Base-by-base conservation (phyloP, 1,140 invertebrate genomes). In the Ceratina calcarata region DNA sequence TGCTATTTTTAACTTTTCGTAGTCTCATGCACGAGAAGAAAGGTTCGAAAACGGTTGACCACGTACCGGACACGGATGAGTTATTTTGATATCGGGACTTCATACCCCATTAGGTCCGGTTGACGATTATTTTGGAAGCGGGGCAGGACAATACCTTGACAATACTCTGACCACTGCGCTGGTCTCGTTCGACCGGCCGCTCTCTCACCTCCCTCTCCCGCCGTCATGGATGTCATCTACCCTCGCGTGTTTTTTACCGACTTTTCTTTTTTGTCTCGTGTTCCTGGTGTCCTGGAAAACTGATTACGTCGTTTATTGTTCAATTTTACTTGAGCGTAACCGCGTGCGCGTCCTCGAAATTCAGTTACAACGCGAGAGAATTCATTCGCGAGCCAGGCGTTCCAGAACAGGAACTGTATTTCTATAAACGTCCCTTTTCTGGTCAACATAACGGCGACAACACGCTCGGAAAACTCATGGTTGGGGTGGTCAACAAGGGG, bases 11-110 rank as follows among this genome's bases (percentile, higher is more conserved):
- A 83, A 85, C 80, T 69, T 78, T 72, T 66, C 66, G 37, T 64
- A 24, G 73, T 32, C 65, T 57, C 57, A 80, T 51, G 51, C 53
- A 32, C 79, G 74, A 71, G 68, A 74, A 79, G 80, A 74, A 79
- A 82, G 69, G 67, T 37, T 76, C 61, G 68, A 68, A 45, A 60
- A 22, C 73, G 74, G 78, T 70, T 86, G 84, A 83, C 85, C 81
- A 69, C 85, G 81, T 78, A 75, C 85, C 80, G 87, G 81, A 81
- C 84, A 85, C 79, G 86, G 80, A 88, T 87, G 89, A 88, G 86
- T 89, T 91, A 89, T 90, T 91, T 89, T 90, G 89, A 89, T 93
- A 93, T 93, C 91, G 83, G 90, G 79, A 74, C 82, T 92, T 93
- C 78, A 92, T 91, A 88, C 89, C 82, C 91, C 92, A 92, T 93